Evolutionary conservation across 2,888 invertebrate genomes (phyloP).

Genomic region (Syritta pipiens): DNA sequence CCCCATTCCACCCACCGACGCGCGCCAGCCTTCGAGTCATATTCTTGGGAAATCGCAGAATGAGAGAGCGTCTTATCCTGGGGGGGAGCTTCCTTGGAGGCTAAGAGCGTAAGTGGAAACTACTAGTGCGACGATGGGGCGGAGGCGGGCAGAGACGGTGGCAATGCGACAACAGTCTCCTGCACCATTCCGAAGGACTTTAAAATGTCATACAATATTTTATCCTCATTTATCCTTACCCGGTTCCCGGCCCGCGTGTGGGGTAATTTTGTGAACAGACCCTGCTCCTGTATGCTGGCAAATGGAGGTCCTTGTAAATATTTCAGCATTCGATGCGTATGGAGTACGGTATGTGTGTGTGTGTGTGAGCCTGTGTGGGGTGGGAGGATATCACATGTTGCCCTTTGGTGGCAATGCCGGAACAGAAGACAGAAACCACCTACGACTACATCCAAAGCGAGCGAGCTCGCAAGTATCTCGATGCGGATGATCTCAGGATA

Average conservation of each 20-base stretch:
- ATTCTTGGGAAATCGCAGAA: slow-evolving; percentile 37
- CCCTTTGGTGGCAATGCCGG: slow-evolving; percentile 58
- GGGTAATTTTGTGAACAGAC: slow-evolving; percentile 28
- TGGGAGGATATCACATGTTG: slow-evolving; percentile 62
- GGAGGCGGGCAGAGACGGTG: background rate
- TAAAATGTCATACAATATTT: slow-evolving; percentile 67
- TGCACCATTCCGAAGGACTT: slow-evolving; percentile 36
- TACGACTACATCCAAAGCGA: slow-evolving; percentile 36
- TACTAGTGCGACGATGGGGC: slow-evolving; percentile 27
- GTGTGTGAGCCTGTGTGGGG: slow-evolving; percentile 1
- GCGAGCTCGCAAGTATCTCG: background rate
- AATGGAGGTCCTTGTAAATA: slow-evolving; percentile 68
- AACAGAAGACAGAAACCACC: slow-evolving; percentile 58
- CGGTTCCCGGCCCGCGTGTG: background rate
- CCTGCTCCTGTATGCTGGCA: slow-evolving; percentile 52
- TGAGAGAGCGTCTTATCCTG: slow-evolving; percentile 45
- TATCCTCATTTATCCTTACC: slow-evolving; percentile 59
- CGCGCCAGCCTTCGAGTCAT: slow-evolving; percentile 29
- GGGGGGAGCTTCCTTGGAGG: slow-evolving; percentile 15
- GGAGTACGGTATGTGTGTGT: background rate
- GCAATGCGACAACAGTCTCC: slow-evolving; percentile 23
- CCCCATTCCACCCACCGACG: background rate
- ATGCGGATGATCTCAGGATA: slow-evolving; percentile 59
- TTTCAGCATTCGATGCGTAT: slow-evolving; percentile 62
- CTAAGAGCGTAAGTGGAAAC: slow-evolving; percentile 57